phyloP scores from a whole-genome alignment of 2,888 invertebrate species.

The Erynnis tages region DNA sequence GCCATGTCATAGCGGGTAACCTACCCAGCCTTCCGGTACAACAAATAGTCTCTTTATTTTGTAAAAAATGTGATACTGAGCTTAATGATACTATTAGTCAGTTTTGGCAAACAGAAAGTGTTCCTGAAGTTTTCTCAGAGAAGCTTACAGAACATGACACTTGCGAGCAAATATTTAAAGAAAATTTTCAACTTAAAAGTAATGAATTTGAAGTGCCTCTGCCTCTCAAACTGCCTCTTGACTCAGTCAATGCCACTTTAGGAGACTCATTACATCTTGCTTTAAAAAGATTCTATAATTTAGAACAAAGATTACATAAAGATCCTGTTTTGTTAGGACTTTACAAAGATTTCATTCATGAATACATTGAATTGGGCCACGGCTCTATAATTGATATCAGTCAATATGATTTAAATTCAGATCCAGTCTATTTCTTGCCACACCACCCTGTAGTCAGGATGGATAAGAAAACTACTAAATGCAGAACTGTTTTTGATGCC shows the following conservation, averaged over 20 bases:
- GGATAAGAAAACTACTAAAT: constrained; percentile 4
- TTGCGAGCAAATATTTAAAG: constrained; percentile 17
- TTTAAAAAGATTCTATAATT: constrained; percentile 10
- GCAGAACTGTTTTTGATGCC: constrained; percentile 21
- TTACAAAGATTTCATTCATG: background rate
- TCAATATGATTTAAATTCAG: background rate
- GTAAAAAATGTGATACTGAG: background rate
- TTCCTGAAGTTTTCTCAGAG: background rate
- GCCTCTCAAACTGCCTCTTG: constrained; percentile 19
- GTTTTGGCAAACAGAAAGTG: background rate
- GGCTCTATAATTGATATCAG: background rate
- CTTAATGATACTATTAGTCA: background rate
- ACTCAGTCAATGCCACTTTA: constrained; percentile 4
- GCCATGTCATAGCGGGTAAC: background rate
- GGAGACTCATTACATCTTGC: constrained; percentile 20
- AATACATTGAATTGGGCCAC: background rate
- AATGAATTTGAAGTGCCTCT: constrained; percentile 14
- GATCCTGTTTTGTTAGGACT: background rate
- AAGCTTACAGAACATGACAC: background rate
- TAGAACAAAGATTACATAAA: constrained; percentile 8
- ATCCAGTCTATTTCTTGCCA: background rate
- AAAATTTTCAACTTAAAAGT: too few relatives aligned
- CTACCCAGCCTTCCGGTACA: background rate
- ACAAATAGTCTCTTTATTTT: background rate
- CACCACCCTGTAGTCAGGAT: background rate